Percentiles rank a stretch among this genome's conserved stretches.
Evolutionary conservation across 2,797 vertebrate species (phyloP).

Genomic region (Anableps anableps): DNA sequence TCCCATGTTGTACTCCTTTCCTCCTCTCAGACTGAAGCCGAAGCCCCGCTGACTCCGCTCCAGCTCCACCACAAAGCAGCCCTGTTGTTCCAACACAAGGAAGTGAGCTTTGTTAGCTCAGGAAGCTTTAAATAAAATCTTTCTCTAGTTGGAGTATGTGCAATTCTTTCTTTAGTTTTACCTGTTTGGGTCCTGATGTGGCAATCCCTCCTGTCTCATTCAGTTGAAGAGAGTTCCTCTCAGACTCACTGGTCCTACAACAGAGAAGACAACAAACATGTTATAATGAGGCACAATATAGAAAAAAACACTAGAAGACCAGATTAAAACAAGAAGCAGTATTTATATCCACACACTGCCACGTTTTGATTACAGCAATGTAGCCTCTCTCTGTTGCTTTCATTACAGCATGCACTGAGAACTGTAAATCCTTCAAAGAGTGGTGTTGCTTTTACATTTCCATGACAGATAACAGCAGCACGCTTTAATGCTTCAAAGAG

Average conservation of each 20-base stretch:
- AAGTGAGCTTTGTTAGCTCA: background rate
- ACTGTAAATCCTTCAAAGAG: constrained; percentile 55
- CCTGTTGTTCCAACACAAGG: constrained; percentile 62
- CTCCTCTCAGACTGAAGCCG: constrained; percentile 96
- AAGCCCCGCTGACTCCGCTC: constrained; percentile 94
- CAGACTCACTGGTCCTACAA: constrained; percentile 79
- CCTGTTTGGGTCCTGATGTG: constrained; percentile 80
- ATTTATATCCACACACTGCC: constrained; percentile 12
- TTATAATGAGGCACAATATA: background rate
- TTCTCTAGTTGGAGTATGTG: background rate
- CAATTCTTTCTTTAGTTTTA: constrained; percentile 30
- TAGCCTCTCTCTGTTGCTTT: constrained; percentile 30
- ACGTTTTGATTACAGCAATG: constrained; percentile 22
- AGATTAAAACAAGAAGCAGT: background rate
- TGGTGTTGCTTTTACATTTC: constrained; percentile 48
- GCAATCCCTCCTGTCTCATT: constrained; percentile 76
- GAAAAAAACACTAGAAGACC: background rate
- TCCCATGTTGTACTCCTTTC: constrained; percentile 99
- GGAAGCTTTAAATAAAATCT: background rate
- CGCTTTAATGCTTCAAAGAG: constrained; percentile 51
- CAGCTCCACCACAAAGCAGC: constrained; percentile 92
- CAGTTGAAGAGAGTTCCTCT: constrained; percentile 80
- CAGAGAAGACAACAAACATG: constrained; percentile 15
- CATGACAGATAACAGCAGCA: constrained; percentile 42
- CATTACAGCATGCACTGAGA: constrained; percentile 35